Base-by-base conservation (phyloP, 2,797 vertebrate species). In the Gadopsis bispinosus region DNA sequence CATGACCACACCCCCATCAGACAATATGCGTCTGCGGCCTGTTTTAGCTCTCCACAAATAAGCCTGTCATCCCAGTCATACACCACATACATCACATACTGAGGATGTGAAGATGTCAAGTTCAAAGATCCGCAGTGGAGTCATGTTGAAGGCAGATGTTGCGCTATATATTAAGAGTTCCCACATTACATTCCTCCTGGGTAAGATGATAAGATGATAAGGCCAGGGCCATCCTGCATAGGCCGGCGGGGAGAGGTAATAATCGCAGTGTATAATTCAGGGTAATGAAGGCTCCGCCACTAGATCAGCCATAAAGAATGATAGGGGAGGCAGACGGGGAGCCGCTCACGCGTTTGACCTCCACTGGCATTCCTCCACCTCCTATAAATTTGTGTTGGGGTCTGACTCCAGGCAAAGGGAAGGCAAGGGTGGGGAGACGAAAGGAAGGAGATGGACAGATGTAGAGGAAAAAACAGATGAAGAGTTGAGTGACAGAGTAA, bases 71-170 rank as follows among this genome's bases (percentile, higher is more conserved):
- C 87, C 75, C 77, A 69, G 77, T 66, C 78, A 43, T 69, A 68
- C 66, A 71, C 70, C 81, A 67, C 88, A 88, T 92, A 81, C 77
- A 91, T 92, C 91, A 89, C 88, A 80, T 61, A 48, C 43, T 77
- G 62, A 62, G 61, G 68, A 86, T 81, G 81, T 35, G 75, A 85
- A 73, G 66, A 92, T 56, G 77, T 86, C 76, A 87, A 93, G 91
- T 92, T 94, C 93, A 93, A 92, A 93, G 91, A 90, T 83, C 69
- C 53, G 67, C 81, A 78, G 79, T n/a, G 45, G 81, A 79, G 85
- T 84, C 93, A 92, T 91, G 89, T 90, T 94, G 89, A 81, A 93
- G 89, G 90, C 92, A 94, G 92, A 93, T 93, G 93, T 94, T 91
- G 84, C 53, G 50, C 80, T 60, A 74, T 88, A 90, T 88, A 89